Conservation (phyloP, 1,140 invertebrate genomes). For the Drosophila albomicans region DNA sequence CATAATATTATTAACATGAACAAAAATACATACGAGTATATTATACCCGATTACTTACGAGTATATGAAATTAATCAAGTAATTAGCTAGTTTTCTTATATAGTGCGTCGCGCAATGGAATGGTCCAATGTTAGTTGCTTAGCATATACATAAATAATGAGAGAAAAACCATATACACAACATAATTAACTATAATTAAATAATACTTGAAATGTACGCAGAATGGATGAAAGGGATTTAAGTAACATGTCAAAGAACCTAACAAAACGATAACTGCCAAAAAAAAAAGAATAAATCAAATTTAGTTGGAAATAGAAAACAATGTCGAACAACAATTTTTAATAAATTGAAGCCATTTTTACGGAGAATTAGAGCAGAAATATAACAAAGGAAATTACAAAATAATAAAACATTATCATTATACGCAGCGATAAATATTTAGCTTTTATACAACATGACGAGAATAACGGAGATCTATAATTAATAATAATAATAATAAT, state of each 20-base stretch:
- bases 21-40: constrained; percentile 33
- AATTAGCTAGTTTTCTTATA: constrained; percentile 81
- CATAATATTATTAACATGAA: constrained; percentile 26
- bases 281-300: constrained; percentile 64
- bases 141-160: constrained; percentile 73
- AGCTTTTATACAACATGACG: constrained; percentile 74
- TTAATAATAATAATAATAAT: constrained; percentile 39
- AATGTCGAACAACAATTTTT: constrained; percentile 39
- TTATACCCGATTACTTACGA: constrained; percentile 28
- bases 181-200: constrained; percentile 37
- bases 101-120: constrained; percentile 83
- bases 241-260: constrained; percentile 64
- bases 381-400: constrained; percentile 12
- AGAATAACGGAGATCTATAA: constrained; percentile 42
- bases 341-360: constrained; percentile 52
- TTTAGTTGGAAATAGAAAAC: constrained; percentile 45
- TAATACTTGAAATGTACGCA: constrained; percentile 35
- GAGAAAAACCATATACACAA: constrained; percentile 43
- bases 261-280: constrained; percentile 78
- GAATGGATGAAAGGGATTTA: constrained; percentile 34
- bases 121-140: constrained; percentile 83
- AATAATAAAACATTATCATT: constrained; percentile 43
- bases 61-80: constrained; percentile 71
- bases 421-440: constrained; percentile 72
- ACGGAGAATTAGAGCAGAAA: constrained; percentile 44